Percentiles rank a stretch among this genome's conserved stretches.
Evolutionary conservation across 2,113 vertebrate genomes (phyloP).

Genomic region (Vulpes ferrilata): DNA sequence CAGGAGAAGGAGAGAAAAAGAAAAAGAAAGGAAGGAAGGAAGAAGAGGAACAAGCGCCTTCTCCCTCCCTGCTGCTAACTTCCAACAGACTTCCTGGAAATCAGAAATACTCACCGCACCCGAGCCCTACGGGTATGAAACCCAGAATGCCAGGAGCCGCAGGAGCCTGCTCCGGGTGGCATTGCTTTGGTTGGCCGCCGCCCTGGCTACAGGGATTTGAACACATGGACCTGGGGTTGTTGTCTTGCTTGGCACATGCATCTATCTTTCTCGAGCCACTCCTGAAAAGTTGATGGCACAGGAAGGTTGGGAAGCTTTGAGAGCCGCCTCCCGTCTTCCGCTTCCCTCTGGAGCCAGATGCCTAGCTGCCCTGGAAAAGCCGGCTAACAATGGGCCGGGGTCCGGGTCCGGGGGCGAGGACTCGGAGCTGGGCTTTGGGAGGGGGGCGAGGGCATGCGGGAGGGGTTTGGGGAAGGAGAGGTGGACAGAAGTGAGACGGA

Average conservation of each 20-base stretch:
- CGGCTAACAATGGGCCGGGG: conserved; percentile 86
- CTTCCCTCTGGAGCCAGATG: conserved; percentile 85
- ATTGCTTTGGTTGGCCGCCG: conserved; percentile 74
- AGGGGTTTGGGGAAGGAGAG: not conserved
- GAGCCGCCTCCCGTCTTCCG: conserved; percentile 83
- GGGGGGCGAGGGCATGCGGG: not conserved
- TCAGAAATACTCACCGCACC: conserved; percentile 89
- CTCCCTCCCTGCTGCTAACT: conserved; percentile 72
- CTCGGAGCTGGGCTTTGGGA: conserved; percentile 78
- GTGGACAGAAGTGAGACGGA: not conserved
- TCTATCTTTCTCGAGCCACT: conserved; percentile 85
- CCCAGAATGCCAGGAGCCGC: conserved; percentile 84
- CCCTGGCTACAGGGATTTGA: conserved; percentile 78
- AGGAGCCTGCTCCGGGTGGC: conserved; percentile 71
- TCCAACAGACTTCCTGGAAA: conserved; percentile 86
- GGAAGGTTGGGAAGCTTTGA: conserved; percentile 84
- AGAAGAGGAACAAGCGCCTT: conserved; percentile 12
- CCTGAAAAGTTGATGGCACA: conserved; percentile 86
- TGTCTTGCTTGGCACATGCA: conserved; percentile 78
- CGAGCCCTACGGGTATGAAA: conserved; percentile 87
- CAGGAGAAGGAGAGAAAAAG: conserved; percentile 28
- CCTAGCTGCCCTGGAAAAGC: conserved; percentile 85
- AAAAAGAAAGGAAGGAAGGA: not conserved
- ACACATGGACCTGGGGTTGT: conserved; percentile 74
- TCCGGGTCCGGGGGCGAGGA: conserved; percentile 79